Percentiles rank a stretch among this genome's conserved stretches.
These are phyloP conservation scores for Oryzaephilus surinamensis DNA, from an alignment of 1,140 invertebrate species.

Conservation along the genomic window DNA sequence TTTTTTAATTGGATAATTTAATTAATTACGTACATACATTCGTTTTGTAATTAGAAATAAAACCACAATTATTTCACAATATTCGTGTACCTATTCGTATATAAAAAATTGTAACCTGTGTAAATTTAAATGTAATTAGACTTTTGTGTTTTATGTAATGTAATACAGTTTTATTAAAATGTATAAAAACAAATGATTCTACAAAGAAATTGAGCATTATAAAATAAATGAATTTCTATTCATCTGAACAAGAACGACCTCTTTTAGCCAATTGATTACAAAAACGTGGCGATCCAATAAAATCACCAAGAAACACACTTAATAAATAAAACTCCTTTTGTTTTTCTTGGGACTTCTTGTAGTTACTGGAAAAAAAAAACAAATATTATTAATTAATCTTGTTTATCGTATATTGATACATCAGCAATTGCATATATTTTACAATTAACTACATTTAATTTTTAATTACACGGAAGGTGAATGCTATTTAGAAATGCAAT, in stretches of 20 bases:
- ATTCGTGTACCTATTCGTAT: too few relatives aligned
- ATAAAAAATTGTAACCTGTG: too few relatives aligned
- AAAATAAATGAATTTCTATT: neutral
- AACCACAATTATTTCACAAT: too few relatives aligned
- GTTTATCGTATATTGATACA: neutral
- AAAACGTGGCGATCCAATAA: slow-evolving; percentile 61
- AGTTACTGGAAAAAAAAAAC: slow-evolving; percentile 49
- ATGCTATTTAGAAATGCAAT: too few relatives aligned
- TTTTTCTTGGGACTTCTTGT: slow-evolving; percentile 57
- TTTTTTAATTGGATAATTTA: too few relatives aligned
- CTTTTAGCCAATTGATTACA: slow-evolving; percentile 68
- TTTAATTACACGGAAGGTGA: neutral
- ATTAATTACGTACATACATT: too few relatives aligned
- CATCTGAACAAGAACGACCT: slow-evolving; percentile 41
- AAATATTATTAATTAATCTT: slow-evolving; percentile 3
- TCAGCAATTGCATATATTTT: slow-evolving; percentile 1
- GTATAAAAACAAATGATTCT: too few relatives aligned
- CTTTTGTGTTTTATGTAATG: too few relatives aligned
- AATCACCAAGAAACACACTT: slow-evolving; percentile 72
- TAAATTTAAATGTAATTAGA: too few relatives aligned
- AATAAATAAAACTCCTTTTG: slow-evolving; percentile 70
- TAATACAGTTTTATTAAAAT: too few relatives aligned
- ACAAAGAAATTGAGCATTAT: neutral
- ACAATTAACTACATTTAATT: neutral
- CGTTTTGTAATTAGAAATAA: too few relatives aligned